These are phyloP conservation scores for Limnephilus lunatus DNA, from an alignment of 2,888 invertebrate species.

Conservation along the genomic window DNA sequence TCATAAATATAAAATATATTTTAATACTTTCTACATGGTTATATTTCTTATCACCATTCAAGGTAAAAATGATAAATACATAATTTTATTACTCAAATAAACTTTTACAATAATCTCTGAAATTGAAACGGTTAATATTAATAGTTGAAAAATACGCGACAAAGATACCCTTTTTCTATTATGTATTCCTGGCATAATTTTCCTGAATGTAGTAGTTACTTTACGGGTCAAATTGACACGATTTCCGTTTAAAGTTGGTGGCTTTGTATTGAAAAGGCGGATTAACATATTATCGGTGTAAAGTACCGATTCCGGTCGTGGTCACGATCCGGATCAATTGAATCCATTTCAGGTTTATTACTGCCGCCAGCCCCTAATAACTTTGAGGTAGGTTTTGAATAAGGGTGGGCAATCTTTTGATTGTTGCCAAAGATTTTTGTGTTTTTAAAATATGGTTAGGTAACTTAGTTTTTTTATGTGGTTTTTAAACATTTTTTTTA, in stretches of 20 bases:
- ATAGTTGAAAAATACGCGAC: not conserved
- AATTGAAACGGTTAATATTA: not conserved
- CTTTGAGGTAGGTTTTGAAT: not conserved
- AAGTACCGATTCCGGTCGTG: not conserved
- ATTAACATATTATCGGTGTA: not conserved
- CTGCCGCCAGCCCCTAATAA: not conserved
- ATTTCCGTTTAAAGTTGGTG: not conserved
- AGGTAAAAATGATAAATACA: too few relatives aligned
- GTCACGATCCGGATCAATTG: not conserved
- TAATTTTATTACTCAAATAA: not conserved
- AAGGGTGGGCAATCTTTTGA: not conserved
- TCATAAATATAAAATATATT: too few relatives aligned
- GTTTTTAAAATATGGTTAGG: too few relatives aligned
- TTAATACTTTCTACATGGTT: too few relatives aligned
- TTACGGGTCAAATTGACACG: not conserved
- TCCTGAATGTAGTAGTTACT: not conserved
- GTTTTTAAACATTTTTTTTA: too few relatives aligned
- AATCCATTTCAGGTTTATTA: constrained; percentile 18
- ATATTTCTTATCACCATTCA: too few relatives aligned
- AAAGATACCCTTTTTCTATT: not conserved
- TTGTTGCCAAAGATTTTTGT: not conserved
- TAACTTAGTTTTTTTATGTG: too few relatives aligned
- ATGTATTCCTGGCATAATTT: not conserved
- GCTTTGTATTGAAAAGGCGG: not conserved
- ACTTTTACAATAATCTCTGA: too few relatives aligned